Evolutionary conservation across 2,797 vertebrate genomes (phyloP), one percentile per base, ranked within the genome.

Genomic region (Phoebastria nigripes): DNA sequence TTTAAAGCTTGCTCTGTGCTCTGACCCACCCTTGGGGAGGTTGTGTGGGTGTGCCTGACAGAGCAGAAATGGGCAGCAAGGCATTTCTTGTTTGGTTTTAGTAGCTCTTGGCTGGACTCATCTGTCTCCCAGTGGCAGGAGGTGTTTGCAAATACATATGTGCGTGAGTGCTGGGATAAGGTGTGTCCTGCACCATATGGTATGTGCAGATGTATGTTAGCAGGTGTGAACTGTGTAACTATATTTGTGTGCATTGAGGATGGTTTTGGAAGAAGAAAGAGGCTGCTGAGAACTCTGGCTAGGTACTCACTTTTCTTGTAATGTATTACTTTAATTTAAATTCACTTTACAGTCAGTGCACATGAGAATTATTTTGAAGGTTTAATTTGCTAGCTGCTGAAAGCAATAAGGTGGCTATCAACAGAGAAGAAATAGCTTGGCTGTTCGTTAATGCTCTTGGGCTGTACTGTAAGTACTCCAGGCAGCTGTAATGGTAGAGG

Each of bases 291-390:
- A 94, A 56, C 89, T 93, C 92, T 93, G 95, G 93, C 95, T 94
- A 85, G 84, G 83, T 94, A 92, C 92, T 93, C 80, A 71, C 89
- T 94, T 96, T 92, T 80, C 93, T 73, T 87, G 70, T 97, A 98
- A 98, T 97, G 66, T 96, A 98, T 97, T 97, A 95, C 94, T 98
- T 98, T 98, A 97, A 98, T 98, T 98, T 98, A 96, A 97, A 97
- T 98, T 96, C 96, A 94, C 96, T 98, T 98, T 98, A 97, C 93
- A 98, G 97, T 97, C 96, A 62, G 87, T 95, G 94, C 97, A 97
- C 96, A 96, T 91, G 97, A 98, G 97, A 97, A 97, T 98, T 98
- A 97, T 98, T 97, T 94, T 90, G 96, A 97, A 97, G 94, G 92
- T 97, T 98, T 98, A 97, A 98, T 98, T 98, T 97, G 96, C 97